Base-by-base conservation (phyloP, 2,888 invertebrate genomes). In the Drosophila tripunctata region DNA sequence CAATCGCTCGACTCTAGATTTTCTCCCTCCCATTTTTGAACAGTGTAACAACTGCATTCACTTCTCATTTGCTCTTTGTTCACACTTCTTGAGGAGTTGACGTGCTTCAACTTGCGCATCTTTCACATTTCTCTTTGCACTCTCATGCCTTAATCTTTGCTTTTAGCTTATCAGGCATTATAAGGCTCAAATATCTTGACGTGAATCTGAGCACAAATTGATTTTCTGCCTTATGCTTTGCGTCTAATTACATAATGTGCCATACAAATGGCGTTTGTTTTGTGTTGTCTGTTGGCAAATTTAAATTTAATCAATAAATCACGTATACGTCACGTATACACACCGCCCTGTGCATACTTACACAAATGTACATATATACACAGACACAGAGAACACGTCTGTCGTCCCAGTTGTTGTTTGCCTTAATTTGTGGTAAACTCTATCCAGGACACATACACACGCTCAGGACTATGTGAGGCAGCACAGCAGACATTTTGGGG, bases 281-380 rank as follows among this genome's bases (percentile, higher is more conserved):
- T 45, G 54, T 50, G 15, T 67, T 60, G 52, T 61, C 36, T 60
- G 58, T 36, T 35, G 19, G 41, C 55, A 58, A 67, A 74, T 78
- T 85, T 75, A 58, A 82, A 84, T 71, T 63, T 65, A 87, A 87
- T 87, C 84, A 78, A 87, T 87, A 82, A 67, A 84, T 87, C 69
- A 70, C 60, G 69, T 62, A 78, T 75, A 80, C 78, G 75, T 21
- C 65, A 57, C 19, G 56, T 71, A 54, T 21, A 27, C n/a, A n/a
- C n/a, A n/a, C n/a, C n/a, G n/a, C 22, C 55, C 47, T 48, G 14
- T 50, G 35, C 36, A 21, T 22, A 38, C 17, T 30, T 19, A 58
- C 31, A 43, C 24, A 58, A 14, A 30, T 27, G 33, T 7, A 40
- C 31, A 41, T 12, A 41, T 17, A 21, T 4, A 56, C 31, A 31